Evolutionary conservation across 2,888 invertebrate species (phyloP), one percentile per base, ranked within the genome.

Genomic region (Tachystola acroxantha): DNA sequence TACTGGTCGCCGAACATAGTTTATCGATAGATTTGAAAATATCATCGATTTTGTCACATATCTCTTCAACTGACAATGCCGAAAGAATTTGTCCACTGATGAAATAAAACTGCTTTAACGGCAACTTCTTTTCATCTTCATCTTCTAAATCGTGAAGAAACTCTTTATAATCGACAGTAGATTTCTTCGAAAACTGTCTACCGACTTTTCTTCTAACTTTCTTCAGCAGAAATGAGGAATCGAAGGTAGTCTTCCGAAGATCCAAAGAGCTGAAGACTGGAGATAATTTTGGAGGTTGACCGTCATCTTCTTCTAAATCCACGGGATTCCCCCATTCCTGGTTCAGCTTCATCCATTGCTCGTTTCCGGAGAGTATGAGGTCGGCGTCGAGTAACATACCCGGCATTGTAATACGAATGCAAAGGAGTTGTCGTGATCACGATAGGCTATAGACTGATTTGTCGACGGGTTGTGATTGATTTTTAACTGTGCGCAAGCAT

Each of bases 1-100:
- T 72, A 12, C 52, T 53, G 0, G 64, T 57, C 0, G 69, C 67
- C 0, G 74, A 68, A 7, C 64, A 69, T 0, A 85, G 45, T 28
- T 75, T 75, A 10, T 85, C 82, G 2, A 86, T 71, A 1, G 85
- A 84, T 43, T 71, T 76, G 47, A 86, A 85, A 1, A 85, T 65
- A 3, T 76, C 67, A 29, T 86, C 85, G 9, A 84, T 84, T 36
- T 64, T 64, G 7, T 66, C 61, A 32, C 84, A 84, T 5, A 84
- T 78, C 1, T 76, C 69, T 45, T 84, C 81, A 0, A 81, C 70
- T 0, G 84, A 82, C 0, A 53, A 54, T 0, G 80, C 81, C 1
- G 84, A 81, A 0, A 79, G 47, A 1, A 81, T 67, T 32, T 81
- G 71, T 0, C 79, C 79, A 42, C 64, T 72, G 37, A 78, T 53